phyloP scores from a whole-genome alignment of 2,797 vertebrate genomes.

The Siniperca undulata region DNA sequence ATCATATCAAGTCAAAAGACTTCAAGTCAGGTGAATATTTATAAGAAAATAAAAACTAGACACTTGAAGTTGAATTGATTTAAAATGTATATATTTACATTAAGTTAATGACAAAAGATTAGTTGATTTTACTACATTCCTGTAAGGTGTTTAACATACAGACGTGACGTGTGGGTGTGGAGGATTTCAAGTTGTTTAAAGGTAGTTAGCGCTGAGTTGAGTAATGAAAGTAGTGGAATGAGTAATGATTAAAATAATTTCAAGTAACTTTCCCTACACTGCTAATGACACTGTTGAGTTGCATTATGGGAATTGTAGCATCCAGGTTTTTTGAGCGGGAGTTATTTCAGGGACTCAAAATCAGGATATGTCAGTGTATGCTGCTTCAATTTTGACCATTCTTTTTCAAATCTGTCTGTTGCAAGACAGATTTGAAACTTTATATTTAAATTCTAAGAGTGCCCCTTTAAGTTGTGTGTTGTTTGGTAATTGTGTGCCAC shows the following conservation, averaged over 20 bases:
- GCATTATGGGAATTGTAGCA: background rate
- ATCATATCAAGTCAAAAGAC: background rate
- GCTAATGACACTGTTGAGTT: background rate
- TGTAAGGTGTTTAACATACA: background rate
- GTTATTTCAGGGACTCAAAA: background rate
- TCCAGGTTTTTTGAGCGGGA: background rate
- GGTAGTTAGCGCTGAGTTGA: background rate
- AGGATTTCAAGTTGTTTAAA: background rate
- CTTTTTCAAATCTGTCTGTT: background rate
- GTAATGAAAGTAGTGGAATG: background rate
- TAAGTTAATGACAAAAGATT: background rate
- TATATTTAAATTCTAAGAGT: background rate
- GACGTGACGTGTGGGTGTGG: background rate
- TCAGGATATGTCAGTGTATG: background rate
- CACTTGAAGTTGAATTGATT: background rate
- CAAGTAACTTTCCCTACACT: background rate
- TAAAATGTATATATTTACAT: background rate
- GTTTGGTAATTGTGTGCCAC: background rate
- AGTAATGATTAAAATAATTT: background rate
- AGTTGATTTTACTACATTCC: background rate
- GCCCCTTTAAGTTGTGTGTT: background rate
- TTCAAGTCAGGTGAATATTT: background rate
- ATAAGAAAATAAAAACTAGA: background rate
- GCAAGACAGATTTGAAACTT: background rate
- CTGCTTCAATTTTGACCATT: background rate